Conservation (phyloP, 2,797 vertebrate genomes). For the Sebastes vulpes region DNA sequence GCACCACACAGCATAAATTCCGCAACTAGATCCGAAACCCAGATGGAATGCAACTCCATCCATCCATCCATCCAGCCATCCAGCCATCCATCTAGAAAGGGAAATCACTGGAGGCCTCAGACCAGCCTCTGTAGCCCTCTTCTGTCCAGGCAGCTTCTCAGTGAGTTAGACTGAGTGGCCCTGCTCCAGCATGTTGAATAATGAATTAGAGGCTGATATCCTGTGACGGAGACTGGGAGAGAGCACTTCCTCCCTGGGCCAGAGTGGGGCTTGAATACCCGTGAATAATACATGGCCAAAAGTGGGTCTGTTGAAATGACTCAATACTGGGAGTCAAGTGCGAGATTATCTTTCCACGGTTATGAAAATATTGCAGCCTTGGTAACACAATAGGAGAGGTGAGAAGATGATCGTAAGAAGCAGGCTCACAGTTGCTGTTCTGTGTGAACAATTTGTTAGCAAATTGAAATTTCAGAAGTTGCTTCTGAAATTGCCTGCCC, state of each 20-base stretch:
- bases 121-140: slow-evolving; percentile 61
- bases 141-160: slow-evolving; percentile 74
- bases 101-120: slow-evolving; percentile 88
- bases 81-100: slow-evolving; percentile 12
- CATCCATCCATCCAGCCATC: slow-evolving; percentile 26
- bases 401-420: slow-evolving; percentile 63
- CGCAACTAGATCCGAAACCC: slow-evolving; percentile 17
- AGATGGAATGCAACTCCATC: slow-evolving; percentile 18
- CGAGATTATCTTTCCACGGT: slow-evolving; percentile 96
- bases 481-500: not conserved
- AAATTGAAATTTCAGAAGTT: slow-evolving; percentile 13
- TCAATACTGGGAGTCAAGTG: slow-evolving; percentile 98
- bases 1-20: slow-evolving; percentile 1
- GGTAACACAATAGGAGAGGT: slow-evolving; percentile 86
- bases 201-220: slow-evolving; percentile 99
- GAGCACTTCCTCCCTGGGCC: slow-evolving; percentile 98
- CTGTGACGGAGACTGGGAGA: slow-evolving; percentile 96
- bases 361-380: slow-evolving; percentile 93
- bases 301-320: slow-evolving; percentile 98
- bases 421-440: slow-evolving; percentile 21
- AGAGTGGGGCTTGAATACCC: slow-evolving; percentile 97
- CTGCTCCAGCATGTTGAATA: slow-evolving; percentile 98
- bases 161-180: slow-evolving; percentile 87
- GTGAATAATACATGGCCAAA: slow-evolving; percentile 99
- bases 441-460: slow-evolving; percentile 32